phyloP scores from a whole-genome alignment of 2,113 vertebrate species.

The Hystrix cristata region DNA sequence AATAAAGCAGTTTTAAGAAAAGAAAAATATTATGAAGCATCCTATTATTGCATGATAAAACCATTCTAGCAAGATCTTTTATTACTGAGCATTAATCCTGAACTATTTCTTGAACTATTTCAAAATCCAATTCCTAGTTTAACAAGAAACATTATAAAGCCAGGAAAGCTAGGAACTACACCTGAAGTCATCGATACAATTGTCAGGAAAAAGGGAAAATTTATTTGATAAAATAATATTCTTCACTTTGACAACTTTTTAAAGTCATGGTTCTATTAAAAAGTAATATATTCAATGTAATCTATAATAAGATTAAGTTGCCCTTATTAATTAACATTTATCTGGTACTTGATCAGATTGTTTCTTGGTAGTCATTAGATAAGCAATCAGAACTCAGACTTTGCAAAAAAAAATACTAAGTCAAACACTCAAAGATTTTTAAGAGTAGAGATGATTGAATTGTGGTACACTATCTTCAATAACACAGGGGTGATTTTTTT shows the following conservation, averaged over 20 bases:
- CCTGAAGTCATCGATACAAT: neutral
- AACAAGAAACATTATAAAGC: conserved; percentile 19
- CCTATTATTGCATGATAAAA: neutral
- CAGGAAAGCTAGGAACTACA: neutral
- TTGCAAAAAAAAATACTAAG: conserved; percentile 26
- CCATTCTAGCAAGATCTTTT: neutral
- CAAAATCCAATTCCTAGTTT: conserved; percentile 15
- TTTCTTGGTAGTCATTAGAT: conserved; percentile 24
- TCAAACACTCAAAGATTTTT: neutral
- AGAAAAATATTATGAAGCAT: neutral
- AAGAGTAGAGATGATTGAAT: conserved; percentile 36
- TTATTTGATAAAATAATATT: neutral
- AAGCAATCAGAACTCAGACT: conserved; percentile 45
- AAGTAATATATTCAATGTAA: neutral
- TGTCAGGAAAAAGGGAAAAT: neutral
- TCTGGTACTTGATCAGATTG: conserved; percentile 12
- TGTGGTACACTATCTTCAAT: neutral
- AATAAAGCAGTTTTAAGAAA: neutral
- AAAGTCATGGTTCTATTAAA: neutral
- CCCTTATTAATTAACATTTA: conserved; percentile 31
- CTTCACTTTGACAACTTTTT: conserved; percentile 41
- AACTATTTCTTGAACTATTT: neutral
- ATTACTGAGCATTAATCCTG: neutral
- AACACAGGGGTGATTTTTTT: conserved; percentile 8
- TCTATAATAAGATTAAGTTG: conserved; percentile 21